A percentile compares a stretch with the other conserved stretches of the same genome.
phyloP scores from a whole-genome alignment of 2,888 invertebrate species.

The Lucinisca nassula region DNA sequence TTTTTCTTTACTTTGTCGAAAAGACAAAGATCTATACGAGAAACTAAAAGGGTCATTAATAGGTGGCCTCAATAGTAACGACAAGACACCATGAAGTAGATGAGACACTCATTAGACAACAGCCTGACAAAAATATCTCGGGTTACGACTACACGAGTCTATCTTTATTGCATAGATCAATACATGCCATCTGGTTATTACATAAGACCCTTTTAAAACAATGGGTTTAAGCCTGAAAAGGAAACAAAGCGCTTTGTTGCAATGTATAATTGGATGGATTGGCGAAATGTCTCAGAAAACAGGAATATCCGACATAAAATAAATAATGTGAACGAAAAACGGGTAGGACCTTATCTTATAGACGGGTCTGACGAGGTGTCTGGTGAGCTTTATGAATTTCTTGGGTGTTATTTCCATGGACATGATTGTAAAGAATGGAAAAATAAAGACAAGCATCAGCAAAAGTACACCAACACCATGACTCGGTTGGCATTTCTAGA shows the following conservation, averaged over 20 bases:
- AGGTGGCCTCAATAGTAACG: background rate
- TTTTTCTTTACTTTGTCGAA: background rate
- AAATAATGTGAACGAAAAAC: background rate
- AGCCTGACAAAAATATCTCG: background rate
- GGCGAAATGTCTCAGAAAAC: background rate
- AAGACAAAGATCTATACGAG: conserved; percentile 2
- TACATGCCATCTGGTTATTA: background rate
- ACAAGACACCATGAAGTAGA: conserved; percentile 16
- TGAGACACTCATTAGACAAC: background rate
- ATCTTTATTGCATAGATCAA: background rate
- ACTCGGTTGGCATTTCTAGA: background rate
- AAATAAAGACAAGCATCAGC: background rate
- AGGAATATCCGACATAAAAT: background rate
- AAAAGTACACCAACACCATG: background rate
- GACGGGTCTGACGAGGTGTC: background rate
- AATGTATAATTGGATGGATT: background rate
- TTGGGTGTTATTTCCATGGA: background rate
- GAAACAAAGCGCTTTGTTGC: background rate
- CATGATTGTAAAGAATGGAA: background rate
- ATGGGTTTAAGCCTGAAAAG: background rate
- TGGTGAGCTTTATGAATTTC: background rate
- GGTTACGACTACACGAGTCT: too few species aligned
- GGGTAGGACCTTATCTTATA: background rate
- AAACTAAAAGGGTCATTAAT: background rate
- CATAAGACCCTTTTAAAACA: background rate